phyloP scores from a whole-genome alignment of 2,113 vertebrate species.

The Xenopus borealis region DNA sequence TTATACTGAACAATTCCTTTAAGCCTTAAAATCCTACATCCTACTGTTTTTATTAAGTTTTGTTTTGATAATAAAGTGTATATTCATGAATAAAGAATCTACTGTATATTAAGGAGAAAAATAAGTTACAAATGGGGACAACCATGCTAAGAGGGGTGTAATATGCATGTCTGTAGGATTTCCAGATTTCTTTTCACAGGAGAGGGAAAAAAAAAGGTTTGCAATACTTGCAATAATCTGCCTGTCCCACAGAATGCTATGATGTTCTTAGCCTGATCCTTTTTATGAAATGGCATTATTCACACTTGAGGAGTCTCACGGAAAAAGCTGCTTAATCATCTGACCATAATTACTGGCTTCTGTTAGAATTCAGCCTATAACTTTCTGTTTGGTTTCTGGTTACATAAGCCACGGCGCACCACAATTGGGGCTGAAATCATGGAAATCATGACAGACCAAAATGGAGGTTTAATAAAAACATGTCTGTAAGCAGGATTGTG shows the following conservation, averaged over 20 bases:
- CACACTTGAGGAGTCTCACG: not conserved
- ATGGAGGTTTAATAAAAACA: not conserved
- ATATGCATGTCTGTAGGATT: not conserved
- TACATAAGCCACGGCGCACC: not conserved
- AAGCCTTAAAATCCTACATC: too few relatives aligned
- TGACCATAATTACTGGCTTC: not conserved
- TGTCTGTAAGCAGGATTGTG: not conserved
- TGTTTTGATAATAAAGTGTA: too few relatives aligned
- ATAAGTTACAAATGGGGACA: too few relatives aligned
- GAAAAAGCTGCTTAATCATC: slow-evolving; percentile 1
- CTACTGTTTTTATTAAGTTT: too few relatives aligned
- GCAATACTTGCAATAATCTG: not conserved
- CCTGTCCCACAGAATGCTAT: not conserved
- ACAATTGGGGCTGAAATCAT: not conserved
- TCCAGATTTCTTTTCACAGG: not conserved
- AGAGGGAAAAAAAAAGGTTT: not conserved
- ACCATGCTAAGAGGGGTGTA: too few relatives aligned
- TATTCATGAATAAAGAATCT: too few relatives aligned
- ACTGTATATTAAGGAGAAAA: too few relatives aligned
- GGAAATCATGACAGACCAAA: not conserved
- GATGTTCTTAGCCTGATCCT: not conserved
- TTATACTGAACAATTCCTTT: too few relatives aligned
- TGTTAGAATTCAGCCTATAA: not conserved
- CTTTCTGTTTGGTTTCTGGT: slow-evolving; percentile 3
- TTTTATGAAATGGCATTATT: not conserved